Conservation (phyloP, 2,888 invertebrate species). For the Epinotia demarniana region DNA sequence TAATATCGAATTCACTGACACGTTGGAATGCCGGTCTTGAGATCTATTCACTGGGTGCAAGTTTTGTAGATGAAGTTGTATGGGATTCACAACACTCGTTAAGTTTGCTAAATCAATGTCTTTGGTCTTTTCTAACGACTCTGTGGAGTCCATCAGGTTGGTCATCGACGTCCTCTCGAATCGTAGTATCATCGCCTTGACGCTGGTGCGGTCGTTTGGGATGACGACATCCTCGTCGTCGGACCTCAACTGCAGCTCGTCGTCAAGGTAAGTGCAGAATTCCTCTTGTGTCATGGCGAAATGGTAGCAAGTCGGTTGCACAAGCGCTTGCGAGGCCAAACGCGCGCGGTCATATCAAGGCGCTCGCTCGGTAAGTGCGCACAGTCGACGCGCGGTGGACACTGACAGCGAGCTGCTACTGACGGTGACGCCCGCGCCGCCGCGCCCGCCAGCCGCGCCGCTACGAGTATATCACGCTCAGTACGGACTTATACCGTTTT, state of each 20-base stretch:
- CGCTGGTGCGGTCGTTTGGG: conserved; percentile 71
- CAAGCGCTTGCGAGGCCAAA: conserved; percentile 64
- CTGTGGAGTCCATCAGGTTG: conserved; percentile 66
- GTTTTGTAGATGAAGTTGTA: conserved; percentile 73
- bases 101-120: conserved; percentile 71
- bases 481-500: conserved; percentile 48
- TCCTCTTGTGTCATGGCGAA: conserved; percentile 77
- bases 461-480: conserved; percentile 37
- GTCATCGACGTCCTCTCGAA: conserved; percentile 72
- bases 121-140: conserved; percentile 70
- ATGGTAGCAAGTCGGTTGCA: conserved; percentile 63
- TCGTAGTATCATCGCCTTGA: conserved; percentile 77
- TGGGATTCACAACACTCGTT: conserved; percentile 74
- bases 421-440: conserved; percentile 66
- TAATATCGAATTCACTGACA: conserved; percentile 80
- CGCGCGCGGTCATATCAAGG: conserved; percentile 73
- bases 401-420: conserved; percentile 58
- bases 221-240: conserved; percentile 73
- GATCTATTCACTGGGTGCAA: conserved; percentile 70
- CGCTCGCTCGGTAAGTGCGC: conserved; percentile 65
- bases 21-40: conserved; percentile 77
- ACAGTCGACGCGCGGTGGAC: conserved; percentile 67
- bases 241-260: conserved; percentile 67
- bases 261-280: conserved; percentile 64
- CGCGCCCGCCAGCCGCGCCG: conserved; percentile 53